These are phyloP conservation scores for Pseudolaguvia tuberculata DNA, from an alignment of 2,113 vertebrate genomes.

Conservation along the genomic window DNA sequence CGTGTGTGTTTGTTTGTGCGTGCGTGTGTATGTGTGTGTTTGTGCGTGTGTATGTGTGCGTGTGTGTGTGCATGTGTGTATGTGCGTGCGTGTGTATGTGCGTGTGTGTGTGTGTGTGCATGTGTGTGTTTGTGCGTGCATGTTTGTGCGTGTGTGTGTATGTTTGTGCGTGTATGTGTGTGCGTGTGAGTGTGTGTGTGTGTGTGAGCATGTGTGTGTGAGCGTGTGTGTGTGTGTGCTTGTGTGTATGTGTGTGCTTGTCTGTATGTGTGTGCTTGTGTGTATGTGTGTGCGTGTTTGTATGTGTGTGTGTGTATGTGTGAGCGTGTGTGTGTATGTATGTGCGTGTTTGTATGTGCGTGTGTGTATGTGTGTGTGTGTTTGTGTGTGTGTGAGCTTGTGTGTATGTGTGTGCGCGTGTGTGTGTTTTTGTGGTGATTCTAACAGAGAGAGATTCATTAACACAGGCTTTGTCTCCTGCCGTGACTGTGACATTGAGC, in stretches of 20 bases:
- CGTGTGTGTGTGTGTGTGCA: conserved; percentile 16
- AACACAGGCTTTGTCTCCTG: conserved; percentile 48
- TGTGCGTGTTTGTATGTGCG: background rate
- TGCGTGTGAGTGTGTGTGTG: conserved; percentile 12
- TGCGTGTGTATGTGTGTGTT: conserved; percentile 24
- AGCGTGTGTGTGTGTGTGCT: conserved; percentile 15
- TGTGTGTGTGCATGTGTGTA: conserved; percentile 9
- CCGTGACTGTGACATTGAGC: conserved; percentile 51
- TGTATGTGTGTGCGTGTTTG: background rate
- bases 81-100: conserved; percentile 9
- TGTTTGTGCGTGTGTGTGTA: conserved; percentile 8
- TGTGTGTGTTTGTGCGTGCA: background rate
- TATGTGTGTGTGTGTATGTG: conserved; percentile 11
- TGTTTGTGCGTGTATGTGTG: conserved; percentile 11
- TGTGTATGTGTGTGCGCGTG: conserved; percentile 20
- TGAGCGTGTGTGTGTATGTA: conserved; percentile 14
- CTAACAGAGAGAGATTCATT: conserved; percentile 46
- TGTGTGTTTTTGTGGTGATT: conserved; percentile 26
- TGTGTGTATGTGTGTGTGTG: conserved; percentile 9
- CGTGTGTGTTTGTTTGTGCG: conserved; percentile 23
- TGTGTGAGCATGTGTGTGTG: conserved; percentile 2
- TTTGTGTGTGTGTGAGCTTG: background rate
- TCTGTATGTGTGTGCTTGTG: background rate
- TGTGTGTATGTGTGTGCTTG: too few species aligned
- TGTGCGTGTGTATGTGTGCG: conserved; percentile 11